phyloP scores from a whole-genome alignment of 2,888 invertebrate species.

The Uropetala carovei region DNA sequence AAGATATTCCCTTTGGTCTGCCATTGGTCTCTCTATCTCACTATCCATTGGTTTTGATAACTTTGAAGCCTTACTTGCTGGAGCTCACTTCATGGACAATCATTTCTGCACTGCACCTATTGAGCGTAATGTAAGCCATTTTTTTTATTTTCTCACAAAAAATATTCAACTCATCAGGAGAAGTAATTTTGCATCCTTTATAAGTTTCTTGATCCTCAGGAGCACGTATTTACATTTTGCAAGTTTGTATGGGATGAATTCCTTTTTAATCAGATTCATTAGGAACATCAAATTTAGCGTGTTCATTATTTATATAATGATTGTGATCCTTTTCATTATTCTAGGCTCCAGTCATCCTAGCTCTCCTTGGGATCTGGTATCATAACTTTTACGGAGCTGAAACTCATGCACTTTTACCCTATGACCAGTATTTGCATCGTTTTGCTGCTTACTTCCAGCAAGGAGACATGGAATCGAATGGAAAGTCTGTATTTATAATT shows the following conservation, averaged over 20 bases:
- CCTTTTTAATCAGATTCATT: too few species aligned
- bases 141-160: neutral
- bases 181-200: too few species aligned
- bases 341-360: constrained; percentile 94
- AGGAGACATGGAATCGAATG: constrained; percentile 99
- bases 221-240: too few species aligned
- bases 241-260: too few species aligned
- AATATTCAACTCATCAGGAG: too few species aligned
- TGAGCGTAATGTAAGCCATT: constrained; percentile 89
- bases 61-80: constrained; percentile 93
- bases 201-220: too few species aligned
- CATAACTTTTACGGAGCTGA: constrained; percentile 96
- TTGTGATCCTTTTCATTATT: constrained; percentile 68
- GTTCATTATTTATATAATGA: too few species aligned
- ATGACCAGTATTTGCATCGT: constrained; percentile 98
- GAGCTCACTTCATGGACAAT: constrained; percentile 95
- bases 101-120: constrained; percentile 93
- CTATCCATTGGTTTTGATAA: constrained; percentile 96
- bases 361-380: constrained; percentile 95
- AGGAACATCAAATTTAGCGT: too few species aligned
- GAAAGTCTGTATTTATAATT: constrained; percentile 81
- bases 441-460: constrained; percentile 99
- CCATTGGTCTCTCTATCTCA: constrained; percentile 97
- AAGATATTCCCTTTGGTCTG: constrained; percentile 98
- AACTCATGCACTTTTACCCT: constrained; percentile 96